A percentile compares a stretch with the other conserved stretches of the same genome.
These are phyloP conservation scores for Phenganax stokvisi DNA, from an alignment of 92 coral and sea anemone species.

Conservation along the genomic window DNA sequence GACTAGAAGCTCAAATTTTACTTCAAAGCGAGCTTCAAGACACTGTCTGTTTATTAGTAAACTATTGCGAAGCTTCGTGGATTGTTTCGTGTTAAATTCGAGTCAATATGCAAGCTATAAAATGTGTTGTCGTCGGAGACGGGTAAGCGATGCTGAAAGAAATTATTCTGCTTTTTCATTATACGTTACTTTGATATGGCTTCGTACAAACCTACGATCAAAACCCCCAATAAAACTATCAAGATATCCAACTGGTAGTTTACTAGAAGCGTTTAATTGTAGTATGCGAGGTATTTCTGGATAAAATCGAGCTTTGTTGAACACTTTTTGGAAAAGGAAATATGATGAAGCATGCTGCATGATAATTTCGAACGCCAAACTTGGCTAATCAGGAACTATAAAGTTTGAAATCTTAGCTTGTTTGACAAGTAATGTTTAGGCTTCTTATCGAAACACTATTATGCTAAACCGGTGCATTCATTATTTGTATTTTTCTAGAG, in stretches of 20 bases:
- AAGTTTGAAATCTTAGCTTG: neutral
- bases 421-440: slow-evolving; percentile 17
- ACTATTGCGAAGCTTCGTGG: neutral
- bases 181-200: neutral
- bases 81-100: slow-evolving; percentile 2
- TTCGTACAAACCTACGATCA: slow-evolving; percentile 4
- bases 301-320: neutral
- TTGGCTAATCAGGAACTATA: slow-evolving; percentile 14
- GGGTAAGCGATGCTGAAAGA: slow-evolving; percentile 58
- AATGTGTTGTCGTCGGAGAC: slow-evolving; percentile 99
- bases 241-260: slow-evolving; percentile 11
- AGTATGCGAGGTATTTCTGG: neutral
- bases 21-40: neutral
- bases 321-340: neutral
- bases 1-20: neutral
- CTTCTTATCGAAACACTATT: neutral
- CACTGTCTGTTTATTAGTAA: neutral
- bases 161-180: neutral
- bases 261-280: neutral
- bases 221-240: slow-evolving; percentile 8
- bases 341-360: neutral
- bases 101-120: slow-evolving; percentile 88
- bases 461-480: neutral
- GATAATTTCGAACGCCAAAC: slow-evolving; percentile 13
- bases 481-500: slow-evolving; percentile 48